Evolutionary conservation across 2,888 invertebrate species (phyloP), one percentile per base, ranked within the genome.

Genomic region (Hirtodrosophila cameraria): DNA sequence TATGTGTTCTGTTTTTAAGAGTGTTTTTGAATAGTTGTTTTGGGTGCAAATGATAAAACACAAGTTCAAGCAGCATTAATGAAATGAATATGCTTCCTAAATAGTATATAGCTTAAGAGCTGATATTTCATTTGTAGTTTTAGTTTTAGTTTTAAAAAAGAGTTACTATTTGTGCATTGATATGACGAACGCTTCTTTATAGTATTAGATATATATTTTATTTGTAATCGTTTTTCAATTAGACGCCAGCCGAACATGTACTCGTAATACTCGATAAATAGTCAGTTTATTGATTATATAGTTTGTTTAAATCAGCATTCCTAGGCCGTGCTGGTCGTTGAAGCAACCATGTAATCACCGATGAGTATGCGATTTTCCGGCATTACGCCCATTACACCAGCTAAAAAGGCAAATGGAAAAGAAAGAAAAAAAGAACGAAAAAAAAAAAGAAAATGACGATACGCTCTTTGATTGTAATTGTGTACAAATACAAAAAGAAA

Each of bases 331-430:
- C 58, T 73, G 61, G 92, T 91, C 88, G 92, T 90, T 88, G 92
- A 92, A 75, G 92, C 92, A 90, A 93, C 92, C 91, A 93, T 91
- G 91, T 92, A 93, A 92, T 93, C 93, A 89, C 92, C 92, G 90
- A 93, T 92, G 89, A 93, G 92, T 92, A 93, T 92, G 89, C 93
- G 92, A 91, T 92, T 93, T 91, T 94, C 93, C 91, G 93, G 92
- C 91, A 93, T 91, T 87, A 93, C 92, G 92, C 93, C 93, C 92
- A 93, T 92, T 91, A 93, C 76, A 85, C 89, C 86, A 75, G 87
- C 85, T 88, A 75, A 41, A 64, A 67, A 48, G 65, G 70, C 73
- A 53, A 62, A 15, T 49, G 28, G 48, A 46, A 42, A 68, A 54
- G 70, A 35, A 60, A 48, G 67, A 62, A 64, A 50, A 58, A 67